A percentile compares a stretch with the other conserved stretches of the same genome.
phyloP scores from a whole-genome alignment of 2,888 invertebrate genomes.

The Vanessa cardui region DNA sequence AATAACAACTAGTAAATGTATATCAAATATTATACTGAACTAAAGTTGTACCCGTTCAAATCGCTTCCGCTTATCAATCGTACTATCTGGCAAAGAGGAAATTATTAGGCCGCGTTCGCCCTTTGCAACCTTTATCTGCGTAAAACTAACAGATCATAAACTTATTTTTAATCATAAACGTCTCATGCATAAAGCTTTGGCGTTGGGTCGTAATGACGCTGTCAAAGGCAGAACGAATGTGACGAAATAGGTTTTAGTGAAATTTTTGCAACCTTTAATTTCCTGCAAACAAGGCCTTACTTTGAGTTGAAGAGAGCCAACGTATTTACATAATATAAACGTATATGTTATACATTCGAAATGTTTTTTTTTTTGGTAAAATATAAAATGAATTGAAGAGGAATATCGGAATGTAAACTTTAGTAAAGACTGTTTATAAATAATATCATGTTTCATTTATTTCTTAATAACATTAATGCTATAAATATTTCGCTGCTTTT shows the following conservation, averaged over 20 bases:
- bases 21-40: too few species aligned
- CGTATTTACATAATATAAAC: too few species aligned
- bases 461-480: too few species aligned
- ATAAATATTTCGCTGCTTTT: too few species aligned
- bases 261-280: conserved; percentile 17
- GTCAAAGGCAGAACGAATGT: conserved; percentile 47
- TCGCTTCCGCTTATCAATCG: conserved; percentile 38
- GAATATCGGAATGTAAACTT: too few species aligned
- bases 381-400: too few species aligned
- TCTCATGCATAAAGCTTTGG: conserved; percentile 58
- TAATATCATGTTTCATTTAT: too few species aligned
- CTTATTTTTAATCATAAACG: conserved; percentile 73
- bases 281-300: background rate
- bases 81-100: conserved; percentile 57
- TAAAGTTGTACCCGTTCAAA: background rate
- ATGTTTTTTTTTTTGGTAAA: too few species aligned
- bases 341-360: too few species aligned
- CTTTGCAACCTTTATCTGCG: conserved; percentile 60
- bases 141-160: conserved; percentile 61
- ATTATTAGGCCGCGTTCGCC: conserved; percentile 67
- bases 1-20: too few species aligned
- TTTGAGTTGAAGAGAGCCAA: background rate
- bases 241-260: conserved; percentile 17
- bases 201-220: conserved; percentile 53
- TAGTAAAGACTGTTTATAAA: too few species aligned